Evolutionary conservation across 2,797 vertebrate genomes (phyloP).

Genomic region (Serranus cabrilla): DNA sequence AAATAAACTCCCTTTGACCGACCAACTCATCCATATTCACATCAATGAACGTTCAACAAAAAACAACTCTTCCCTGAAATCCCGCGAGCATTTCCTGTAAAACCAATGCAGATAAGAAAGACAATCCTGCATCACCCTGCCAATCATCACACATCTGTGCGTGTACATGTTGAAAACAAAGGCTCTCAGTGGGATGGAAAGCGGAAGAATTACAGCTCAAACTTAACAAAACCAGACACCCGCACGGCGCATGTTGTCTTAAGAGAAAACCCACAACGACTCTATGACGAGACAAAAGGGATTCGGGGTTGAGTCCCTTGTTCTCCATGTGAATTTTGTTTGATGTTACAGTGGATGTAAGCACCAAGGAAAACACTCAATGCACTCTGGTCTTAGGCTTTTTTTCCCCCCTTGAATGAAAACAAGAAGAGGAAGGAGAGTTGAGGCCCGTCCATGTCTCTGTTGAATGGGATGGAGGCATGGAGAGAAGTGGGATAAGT

Average conservation of each 20-base stretch:
- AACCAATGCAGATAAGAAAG: conserved; percentile 48
- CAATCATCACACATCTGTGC: conserved; percentile 72
- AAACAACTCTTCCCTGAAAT: conserved; percentile 38
- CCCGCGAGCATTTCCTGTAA: conserved; percentile 32
- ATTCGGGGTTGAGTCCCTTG: conserved; percentile 23
- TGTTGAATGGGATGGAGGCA: conserved; percentile 9
- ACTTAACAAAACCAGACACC: conserved; percentile 46
- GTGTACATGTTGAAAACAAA: conserved; percentile 49
- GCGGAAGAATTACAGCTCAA: conserved; percentile 42
- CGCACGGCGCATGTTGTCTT: conserved; percentile 19
- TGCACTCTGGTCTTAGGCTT: background rate
- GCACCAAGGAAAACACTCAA: conserved; percentile 56
- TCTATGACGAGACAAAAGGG: conserved; percentile 38
- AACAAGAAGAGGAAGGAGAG: conserved; percentile 52
- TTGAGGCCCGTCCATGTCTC: conserved; percentile 1
- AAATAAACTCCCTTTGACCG: conserved; percentile 43
- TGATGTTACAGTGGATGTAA: conserved; percentile 55
- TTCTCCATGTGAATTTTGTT: conserved; percentile 43
- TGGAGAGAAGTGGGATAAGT: conserved; percentile 31
- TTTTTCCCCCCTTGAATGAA: conserved; percentile 20
- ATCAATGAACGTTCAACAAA: conserved; percentile 11
- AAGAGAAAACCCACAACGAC: conserved; percentile 25
- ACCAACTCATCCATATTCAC: conserved; percentile 40
- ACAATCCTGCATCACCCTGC: conserved; percentile 33
- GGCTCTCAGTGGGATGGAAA: conserved; percentile 21